phyloP scores from a whole-genome alignment of 2,797 vertebrate species.

The Amphiprion clarkii region DNA sequence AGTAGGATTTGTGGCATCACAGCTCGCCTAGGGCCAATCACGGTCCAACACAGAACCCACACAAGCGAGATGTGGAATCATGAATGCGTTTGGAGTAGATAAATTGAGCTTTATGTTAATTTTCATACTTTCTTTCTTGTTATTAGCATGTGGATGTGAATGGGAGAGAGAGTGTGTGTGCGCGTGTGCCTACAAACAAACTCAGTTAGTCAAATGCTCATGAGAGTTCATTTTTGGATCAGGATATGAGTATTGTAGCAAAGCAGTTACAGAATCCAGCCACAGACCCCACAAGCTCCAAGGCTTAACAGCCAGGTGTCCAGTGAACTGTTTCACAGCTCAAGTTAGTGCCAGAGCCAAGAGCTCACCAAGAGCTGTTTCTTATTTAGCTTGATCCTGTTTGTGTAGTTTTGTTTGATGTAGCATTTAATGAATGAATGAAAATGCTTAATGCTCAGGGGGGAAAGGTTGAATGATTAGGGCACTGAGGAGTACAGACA shows the following conservation, averaged over 20 bases:
- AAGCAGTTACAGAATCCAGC: neutral
- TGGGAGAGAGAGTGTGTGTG: too few relatives aligned
- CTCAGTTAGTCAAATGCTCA: too few relatives aligned
- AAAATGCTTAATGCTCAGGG: neutral
- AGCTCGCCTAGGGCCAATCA: too few relatives aligned
- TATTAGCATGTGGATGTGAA: too few relatives aligned
- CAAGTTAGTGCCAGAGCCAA: neutral
- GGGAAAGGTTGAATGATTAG: neutral
- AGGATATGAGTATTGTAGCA: neutral
- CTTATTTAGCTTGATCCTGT: neutral
- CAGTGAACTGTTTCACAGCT: neutral
- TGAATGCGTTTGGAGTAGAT: too few relatives aligned
- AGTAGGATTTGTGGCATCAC: too few relatives aligned
- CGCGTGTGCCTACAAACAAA: too few relatives aligned
- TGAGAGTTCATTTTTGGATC: neutral
- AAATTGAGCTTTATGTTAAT: too few relatives aligned
- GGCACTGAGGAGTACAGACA: neutral
- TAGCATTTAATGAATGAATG: neutral
- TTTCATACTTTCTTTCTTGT: too few relatives aligned
- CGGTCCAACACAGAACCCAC: too few relatives aligned
- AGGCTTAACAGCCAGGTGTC: neutral
- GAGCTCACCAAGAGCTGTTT: neutral
- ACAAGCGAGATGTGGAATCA: too few relatives aligned
- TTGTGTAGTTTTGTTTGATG: too few relatives aligned
- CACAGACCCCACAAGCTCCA: neutral